A percentile compares a stretch with the other conserved stretches of the same genome.
Conservation (phyloP, 1,140 invertebrate species). For the Bradynema listronoti region DNA sequence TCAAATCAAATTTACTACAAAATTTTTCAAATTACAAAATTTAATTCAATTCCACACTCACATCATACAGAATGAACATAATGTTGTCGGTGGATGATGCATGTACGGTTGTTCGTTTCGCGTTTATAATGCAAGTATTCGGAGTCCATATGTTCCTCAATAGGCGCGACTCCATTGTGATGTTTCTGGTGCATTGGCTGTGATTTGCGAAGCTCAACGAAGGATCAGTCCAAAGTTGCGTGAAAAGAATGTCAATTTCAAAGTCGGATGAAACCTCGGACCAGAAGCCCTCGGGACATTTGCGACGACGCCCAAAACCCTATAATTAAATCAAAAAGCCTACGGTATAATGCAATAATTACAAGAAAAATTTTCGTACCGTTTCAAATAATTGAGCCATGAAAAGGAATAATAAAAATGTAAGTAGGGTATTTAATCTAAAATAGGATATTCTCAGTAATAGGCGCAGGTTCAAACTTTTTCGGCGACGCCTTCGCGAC, state of each 20-base stretch:
- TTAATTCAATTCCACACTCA: too few relatives aligned
- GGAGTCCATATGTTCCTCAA: slow-evolving; percentile 53
- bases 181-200: slow-evolving; percentile 53
- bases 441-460: too few relatives aligned
- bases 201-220: slow-evolving; percentile 47
- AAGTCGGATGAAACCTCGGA: slow-evolving; percentile 54
- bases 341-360: too few relatives aligned
- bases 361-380: too few relatives aligned
- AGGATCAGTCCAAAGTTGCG: slow-evolving; percentile 56
- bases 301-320: slow-evolving; percentile 21
- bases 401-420: too few relatives aligned
- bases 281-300: slow-evolving; percentile 51
- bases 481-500: too few relatives aligned
- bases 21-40: too few relatives aligned
- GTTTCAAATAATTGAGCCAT: too few relatives aligned
- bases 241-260: slow-evolving; percentile 57
- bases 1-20: too few relatives aligned
- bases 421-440: too few relatives aligned
- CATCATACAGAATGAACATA: slow-evolving; percentile 43
- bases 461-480: too few relatives aligned
- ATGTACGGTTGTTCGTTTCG: slow-evolving; percentile 48
- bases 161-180: slow-evolving; percentile 53
- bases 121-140: slow-evolving; percentile 56
- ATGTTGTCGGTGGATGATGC: slow-evolving; percentile 56
- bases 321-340: too few relatives aligned